A percentile compares a stretch with the other conserved stretches of the same genome.
These are phyloP conservation scores for Archilochus colubris DNA, from an alignment of 2,113 vertebrate species.

Conservation along the genomic window DNA sequence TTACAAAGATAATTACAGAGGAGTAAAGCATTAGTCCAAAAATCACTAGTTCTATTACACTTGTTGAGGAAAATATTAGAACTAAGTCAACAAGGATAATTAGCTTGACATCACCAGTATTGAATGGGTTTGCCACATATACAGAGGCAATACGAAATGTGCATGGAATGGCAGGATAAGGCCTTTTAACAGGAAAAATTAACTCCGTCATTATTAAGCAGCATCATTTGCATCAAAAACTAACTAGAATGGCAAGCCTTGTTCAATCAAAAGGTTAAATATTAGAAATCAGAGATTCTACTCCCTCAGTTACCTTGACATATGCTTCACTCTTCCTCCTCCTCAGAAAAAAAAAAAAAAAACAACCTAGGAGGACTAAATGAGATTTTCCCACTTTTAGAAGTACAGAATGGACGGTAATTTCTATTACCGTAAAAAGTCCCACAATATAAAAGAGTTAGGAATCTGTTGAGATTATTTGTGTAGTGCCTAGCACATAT, in stretches of 20 bases:
- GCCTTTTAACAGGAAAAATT: background rate
- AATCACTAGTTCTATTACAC: background rate
- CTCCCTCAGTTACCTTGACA: background rate
- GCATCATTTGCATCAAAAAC: background rate
- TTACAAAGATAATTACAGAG: background rate
- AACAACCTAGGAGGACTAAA: background rate
- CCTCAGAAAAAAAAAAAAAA: background rate
- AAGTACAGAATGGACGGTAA: background rate
- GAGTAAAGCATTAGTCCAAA: background rate
- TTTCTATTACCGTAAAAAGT: background rate
- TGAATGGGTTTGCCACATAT: background rate
- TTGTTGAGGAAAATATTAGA: slow-evolving; percentile 19
- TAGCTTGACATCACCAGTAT: background rate
- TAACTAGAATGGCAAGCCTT: slow-evolving; percentile 5
- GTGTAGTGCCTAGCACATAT: background rate
- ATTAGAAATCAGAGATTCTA: background rate
- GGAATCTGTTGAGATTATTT: background rate
- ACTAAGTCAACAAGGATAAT: background rate
- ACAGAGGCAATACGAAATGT: background rate
- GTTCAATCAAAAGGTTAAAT: background rate
- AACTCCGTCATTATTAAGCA: background rate
- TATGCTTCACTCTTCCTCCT: background rate
- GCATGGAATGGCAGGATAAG: background rate
- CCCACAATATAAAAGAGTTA: background rate
- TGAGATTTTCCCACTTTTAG: background rate